Base-by-base conservation (phyloP, 2,113 vertebrate species). In the Ranitomeya variabilis region DNA sequence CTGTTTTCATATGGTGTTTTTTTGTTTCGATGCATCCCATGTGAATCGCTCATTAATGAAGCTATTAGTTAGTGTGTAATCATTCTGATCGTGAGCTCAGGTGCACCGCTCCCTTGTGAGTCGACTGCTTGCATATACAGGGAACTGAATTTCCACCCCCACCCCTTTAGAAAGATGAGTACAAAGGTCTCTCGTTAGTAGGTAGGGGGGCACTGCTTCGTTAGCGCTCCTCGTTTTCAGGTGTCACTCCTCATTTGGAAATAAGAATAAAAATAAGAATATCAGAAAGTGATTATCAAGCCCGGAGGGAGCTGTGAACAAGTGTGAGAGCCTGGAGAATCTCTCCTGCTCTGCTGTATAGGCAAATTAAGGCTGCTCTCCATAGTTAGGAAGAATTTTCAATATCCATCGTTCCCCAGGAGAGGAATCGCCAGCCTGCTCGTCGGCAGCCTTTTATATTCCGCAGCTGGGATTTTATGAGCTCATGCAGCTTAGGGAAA, bases 401-500 rank as follows among this genome's bases (percentile, higher is more conserved):
- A 95, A 95, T 96, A 94, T 95, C 95, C 92, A 93, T 92, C 91
- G 90, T 94, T 90, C 95, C 94, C 95, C 94, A 94, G 96, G 95
- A 95, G 94, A 95, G 92, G 92, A 89, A 92, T 90, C 89, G 94
- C 91, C 92, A 91, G 94, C 93, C 92, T 93, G 90, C 90, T 91
- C 92, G 77, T 84, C 91, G 91, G 89, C 94, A 95, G 92, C 93
- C 37, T 85, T 89, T 89, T 74, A 93, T 96, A 96, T 95, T 93
- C 95, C 95, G 95, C 96, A 97, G 95, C 96, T 96, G 96, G 96
- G 94, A 94, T 92, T 94, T 94, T 95, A 94, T 92, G 92, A 94
- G 94, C 95, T 96, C 95, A 96, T 94, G 94, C 95, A 95, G 95
- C 91, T 96, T 94, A 94, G 95, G 95, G 95, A 97, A 97, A 97